phyloP scores from a whole-genome alignment of 2,888 invertebrate genomes.

The Diachrysia chrysitis region DNA sequence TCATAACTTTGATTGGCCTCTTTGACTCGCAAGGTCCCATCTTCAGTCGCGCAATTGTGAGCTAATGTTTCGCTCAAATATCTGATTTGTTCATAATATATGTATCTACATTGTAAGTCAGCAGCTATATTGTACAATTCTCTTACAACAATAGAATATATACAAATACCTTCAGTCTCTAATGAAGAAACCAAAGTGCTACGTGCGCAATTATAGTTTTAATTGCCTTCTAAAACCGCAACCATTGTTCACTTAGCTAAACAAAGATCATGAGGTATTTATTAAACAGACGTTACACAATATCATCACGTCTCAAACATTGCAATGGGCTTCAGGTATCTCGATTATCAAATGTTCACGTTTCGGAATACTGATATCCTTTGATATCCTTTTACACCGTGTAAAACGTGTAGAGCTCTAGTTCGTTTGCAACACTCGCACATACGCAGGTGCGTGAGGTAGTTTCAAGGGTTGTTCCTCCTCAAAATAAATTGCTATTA shows the following conservation, averaged over 20 bases:
- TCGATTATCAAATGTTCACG: slow-evolving; percentile 48
- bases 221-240: slow-evolving; percentile 35
- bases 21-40: slow-evolving; percentile 67
- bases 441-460: slow-evolving; percentile 17
- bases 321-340: slow-evolving; percentile 31
- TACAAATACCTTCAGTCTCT: slow-evolving; percentile 21
- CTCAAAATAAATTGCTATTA: slow-evolving; percentile 35
- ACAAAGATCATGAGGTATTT: slow-evolving; percentile 27
- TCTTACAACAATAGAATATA: slow-evolving; percentile 39
- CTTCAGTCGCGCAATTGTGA: slow-evolving; percentile 67
- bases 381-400: slow-evolving; percentile 51
- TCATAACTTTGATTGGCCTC: slow-evolving; percentile 77
- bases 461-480: slow-evolving; percentile 25
- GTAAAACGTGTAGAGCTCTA: slow-evolving; percentile 47
- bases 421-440: slow-evolving; percentile 31
- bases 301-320: slow-evolving; percentile 22
- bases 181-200: slow-evolving; percentile 36
- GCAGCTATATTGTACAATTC: slow-evolving; percentile 14
- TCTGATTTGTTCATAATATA: slow-evolving; percentile 51
- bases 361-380: slow-evolving; percentile 39
- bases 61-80: slow-evolving; percentile 63
- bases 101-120: slow-evolving; percentile 12
- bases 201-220: slow-evolving; percentile 40
- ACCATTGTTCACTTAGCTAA: slow-evolving; percentile 39
- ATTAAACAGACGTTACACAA: slow-evolving; percentile 34